Base-by-base conservation (phyloP, 2,888 invertebrate genomes). In the Blastobasis adustella region DNA sequence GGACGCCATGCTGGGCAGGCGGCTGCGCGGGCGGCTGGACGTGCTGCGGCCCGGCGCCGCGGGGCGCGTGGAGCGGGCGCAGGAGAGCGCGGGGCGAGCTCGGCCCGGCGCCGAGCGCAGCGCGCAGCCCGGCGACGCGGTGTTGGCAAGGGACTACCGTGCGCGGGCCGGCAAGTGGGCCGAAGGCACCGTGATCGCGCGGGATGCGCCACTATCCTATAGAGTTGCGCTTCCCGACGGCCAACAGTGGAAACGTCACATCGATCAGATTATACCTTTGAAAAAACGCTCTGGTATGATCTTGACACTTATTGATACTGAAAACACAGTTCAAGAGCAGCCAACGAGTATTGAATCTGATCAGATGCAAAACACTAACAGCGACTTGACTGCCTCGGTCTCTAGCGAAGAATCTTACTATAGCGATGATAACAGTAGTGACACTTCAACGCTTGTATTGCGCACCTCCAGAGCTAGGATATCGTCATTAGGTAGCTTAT, bases 21-120 rank as follows among this genome's bases (percentile, higher is more conserved):
- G 57, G 5, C 49, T 62, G 41, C 60, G 59, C 10, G 47, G 57
- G 2, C 54, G 59, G 4, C 54, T 57, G 4, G 58, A 59, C 45
- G 52, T 54, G 10, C 39, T 61, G 40, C 55, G 58, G 9, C 57
- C 56, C 4, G 45, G 46, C 47, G 10, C 8, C n/a, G 47, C 44
- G 10, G 47, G 9, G 5, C 41, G 8, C 6, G 44, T 5, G 44
- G 46, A 10, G 23, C 40, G n/a, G 23, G 45, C 45, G 36, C 45
- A 47, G 40, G 44, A 10, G 40, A 1, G n/a, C 9, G 9, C 7
- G 43, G 43, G 6, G 38, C 8, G 3, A 44, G 36, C n/a, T 9
- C 39, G 10, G 38, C 37, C 5, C 47, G 39, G 44, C 44, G 37
- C 10, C 38, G 10, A 4, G 43, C 10, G 46, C 40, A 37, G 6